Conservation (phyloP, 2,888 invertebrate species). For the Stenurella melanura region DNA sequence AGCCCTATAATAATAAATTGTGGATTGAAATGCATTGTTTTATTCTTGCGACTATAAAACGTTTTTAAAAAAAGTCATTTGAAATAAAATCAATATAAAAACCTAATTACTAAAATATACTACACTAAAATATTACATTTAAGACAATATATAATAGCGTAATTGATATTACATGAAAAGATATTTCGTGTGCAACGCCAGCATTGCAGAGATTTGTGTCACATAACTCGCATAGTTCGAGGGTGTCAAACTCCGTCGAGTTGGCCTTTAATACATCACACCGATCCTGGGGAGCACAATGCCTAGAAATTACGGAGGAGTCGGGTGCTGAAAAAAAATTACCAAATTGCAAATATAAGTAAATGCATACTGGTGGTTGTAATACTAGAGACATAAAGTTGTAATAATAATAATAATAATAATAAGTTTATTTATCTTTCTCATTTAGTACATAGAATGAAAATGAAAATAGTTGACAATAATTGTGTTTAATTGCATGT, state of each 20-base stretch:
- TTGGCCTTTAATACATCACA: conserved; percentile 1
- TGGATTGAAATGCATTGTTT: background rate
- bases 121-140: background rate
- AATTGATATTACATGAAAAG: background rate
- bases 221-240: conserved; percentile 11
- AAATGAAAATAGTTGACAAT: too few relatives aligned
- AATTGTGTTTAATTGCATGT: too few relatives aligned
- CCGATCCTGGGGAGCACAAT: background rate
- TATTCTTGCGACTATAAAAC: background rate
- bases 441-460: too few relatives aligned
- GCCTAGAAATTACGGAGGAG: conserved; percentile 6
- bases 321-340: conserved; percentile 4
- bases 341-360: background rate
- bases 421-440: too few relatives aligned
- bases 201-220: conserved; percentile 2
- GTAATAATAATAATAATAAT: too few relatives aligned
- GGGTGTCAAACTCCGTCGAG: background rate
- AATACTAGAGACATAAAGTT: too few relatives aligned
- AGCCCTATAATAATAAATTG: too few relatives aligned
- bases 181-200: background rate
- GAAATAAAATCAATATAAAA: background rate
- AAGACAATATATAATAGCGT: background rate
- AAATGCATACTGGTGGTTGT: background rate
- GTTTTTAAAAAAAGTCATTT: background rate
- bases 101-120: background rate